These are phyloP conservation scores for Argyrosomus regius DNA, from an alignment of 2,797 vertebrate species.

Conservation along the genomic window DNA sequence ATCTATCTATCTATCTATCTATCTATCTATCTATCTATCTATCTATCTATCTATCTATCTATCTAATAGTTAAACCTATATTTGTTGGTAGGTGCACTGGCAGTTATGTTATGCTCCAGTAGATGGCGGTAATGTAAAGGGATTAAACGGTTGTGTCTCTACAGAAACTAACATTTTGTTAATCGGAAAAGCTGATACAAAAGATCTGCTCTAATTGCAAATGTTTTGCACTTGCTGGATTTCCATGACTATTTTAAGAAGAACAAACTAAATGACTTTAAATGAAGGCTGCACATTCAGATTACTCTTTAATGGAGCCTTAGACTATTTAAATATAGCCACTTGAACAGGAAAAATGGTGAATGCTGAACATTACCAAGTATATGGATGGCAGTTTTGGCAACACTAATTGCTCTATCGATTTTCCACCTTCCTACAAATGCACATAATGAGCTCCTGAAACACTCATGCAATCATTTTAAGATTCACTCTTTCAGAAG, in stretches of 20 bases:
- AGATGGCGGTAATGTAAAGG: constrained; percentile 63
- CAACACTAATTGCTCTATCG: background rate
- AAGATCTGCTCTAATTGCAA: background rate
- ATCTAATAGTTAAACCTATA: background rate
- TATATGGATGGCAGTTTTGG: background rate
- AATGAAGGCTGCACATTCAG: background rate
- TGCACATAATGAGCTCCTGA: background rate
- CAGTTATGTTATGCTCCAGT: constrained; percentile 32
- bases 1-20: too few species aligned
- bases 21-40: too few species aligned
- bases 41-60: too few species aligned
- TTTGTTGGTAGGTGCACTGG: background rate
- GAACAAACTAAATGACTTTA: background rate
- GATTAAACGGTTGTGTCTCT: background rate
- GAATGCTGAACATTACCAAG: background rate
- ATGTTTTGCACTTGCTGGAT: background rate
- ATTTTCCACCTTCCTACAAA: background rate
- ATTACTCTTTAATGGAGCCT: background rate
- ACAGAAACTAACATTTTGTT: background rate
- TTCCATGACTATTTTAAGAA: background rate
- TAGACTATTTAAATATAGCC: background rate
- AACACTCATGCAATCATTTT: background rate
- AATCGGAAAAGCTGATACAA: background rate
- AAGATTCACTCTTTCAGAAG: too few species aligned
- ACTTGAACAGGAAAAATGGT: background rate